Conservation (phyloP, 2,797 vertebrate genomes). For the Leptoclinus maculatus region DNA sequence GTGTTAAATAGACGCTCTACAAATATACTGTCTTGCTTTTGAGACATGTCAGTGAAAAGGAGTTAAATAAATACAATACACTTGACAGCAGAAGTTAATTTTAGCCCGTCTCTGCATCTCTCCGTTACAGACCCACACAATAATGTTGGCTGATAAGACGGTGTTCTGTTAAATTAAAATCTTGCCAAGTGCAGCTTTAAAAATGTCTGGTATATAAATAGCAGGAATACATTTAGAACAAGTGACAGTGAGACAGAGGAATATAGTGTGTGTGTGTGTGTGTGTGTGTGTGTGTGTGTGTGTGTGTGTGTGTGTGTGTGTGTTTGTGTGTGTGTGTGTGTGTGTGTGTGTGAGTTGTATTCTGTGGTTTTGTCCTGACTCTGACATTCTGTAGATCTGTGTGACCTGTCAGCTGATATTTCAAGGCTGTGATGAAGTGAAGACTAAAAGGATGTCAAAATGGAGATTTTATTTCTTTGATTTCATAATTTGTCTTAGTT, state of each 20-base stretch:
- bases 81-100: constrained; percentile 32
- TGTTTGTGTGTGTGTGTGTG: constrained; percentile 18
- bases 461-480: not conserved
- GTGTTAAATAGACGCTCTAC: not conserved
- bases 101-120: constrained; percentile 15
- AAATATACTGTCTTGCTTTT: not conserved
- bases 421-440: not conserved
- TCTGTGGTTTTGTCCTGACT: constrained; percentile 33
- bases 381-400: constrained; percentile 28
- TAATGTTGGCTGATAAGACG: constrained; percentile 29
- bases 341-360: not conserved
- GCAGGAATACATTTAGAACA: constrained; percentile 36
- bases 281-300: constrained; percentile 8
- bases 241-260: constrained; percentile 25
- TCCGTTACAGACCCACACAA: constrained; percentile 29
- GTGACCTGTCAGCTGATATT: constrained; percentile 24
- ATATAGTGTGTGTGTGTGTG: constrained; percentile 15
- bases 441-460: not conserved
- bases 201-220: constrained; percentile 56
- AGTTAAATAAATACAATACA: constrained; percentile 18
- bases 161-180: constrained; percentile 40
- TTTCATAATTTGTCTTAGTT: not conserved
- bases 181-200: constrained; percentile 28
- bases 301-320: not conserved
- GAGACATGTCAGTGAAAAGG: not conserved